phyloP scores from a whole-genome alignment of 2,888 invertebrate genomes.

The Drosophila macrospina region DNA sequence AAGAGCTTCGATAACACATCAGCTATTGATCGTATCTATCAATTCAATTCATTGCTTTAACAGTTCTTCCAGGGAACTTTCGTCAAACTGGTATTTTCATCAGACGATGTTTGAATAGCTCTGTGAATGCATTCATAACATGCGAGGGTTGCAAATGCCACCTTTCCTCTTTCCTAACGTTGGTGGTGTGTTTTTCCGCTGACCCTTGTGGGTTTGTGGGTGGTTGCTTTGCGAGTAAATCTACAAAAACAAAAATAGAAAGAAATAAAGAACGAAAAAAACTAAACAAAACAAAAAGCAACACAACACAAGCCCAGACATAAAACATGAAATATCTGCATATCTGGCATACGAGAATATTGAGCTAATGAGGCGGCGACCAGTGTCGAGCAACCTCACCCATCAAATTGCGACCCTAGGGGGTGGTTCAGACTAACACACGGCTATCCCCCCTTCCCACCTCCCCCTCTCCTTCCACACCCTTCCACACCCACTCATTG shows the following conservation, averaged over 20 bases:
- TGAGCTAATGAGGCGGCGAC: slow-evolving; percentile 66
- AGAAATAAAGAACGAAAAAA: slow-evolving; percentile 6
- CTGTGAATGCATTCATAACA: slow-evolving; percentile 44
- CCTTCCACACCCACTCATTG: slow-evolving; percentile 13
- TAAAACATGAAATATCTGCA: slow-evolving; percentile 42
- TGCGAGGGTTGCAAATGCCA: slow-evolving; percentile 53
- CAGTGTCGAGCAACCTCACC: slow-evolving; percentile 55
- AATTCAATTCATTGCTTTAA: not conserved
- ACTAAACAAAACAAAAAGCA: slow-evolving; percentile 10
- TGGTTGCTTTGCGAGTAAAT: slow-evolving; percentile 35
- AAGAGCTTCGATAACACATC: not conserved
- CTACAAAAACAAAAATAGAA: slow-evolving; percentile 4
- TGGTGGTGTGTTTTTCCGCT: slow-evolving; percentile 53
- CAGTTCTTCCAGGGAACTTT: not conserved
- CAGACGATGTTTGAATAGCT: slow-evolving; percentile 10
- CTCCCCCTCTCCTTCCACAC: no score
- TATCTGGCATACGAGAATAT: slow-evolving; percentile 49
- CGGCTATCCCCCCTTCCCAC: not conserved
- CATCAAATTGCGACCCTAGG: slow-evolving; percentile 34
- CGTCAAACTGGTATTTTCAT: slow-evolving; percentile 1
- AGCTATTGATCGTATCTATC: not conserved
- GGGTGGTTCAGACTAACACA: slow-evolving; percentile 31
- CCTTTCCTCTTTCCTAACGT: slow-evolving; percentile 21
- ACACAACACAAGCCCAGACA: slow-evolving; percentile 20
- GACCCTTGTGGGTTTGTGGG: slow-evolving; percentile 59